These are phyloP conservation scores for Eulemur coronatus DNA, from an alignment of 2,797 vertebrate species.

Conservation along the genomic window DNA sequence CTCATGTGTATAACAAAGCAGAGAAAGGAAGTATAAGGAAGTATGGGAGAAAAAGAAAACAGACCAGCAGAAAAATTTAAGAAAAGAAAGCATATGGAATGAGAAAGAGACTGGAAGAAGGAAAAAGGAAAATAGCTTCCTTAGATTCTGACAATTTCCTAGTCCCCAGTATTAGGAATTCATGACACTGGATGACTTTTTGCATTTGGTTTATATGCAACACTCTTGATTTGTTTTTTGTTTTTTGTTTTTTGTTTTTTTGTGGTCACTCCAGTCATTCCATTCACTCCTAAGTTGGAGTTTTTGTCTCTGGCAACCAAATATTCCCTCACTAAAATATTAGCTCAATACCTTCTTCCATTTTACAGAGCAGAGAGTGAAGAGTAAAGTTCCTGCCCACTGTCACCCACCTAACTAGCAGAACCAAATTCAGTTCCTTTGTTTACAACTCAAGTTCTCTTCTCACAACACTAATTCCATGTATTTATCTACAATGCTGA, in stretches of 20 bases:
- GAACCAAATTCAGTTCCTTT: not conserved
- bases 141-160: not conserved
- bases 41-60: not conserved
- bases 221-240: not conserved
- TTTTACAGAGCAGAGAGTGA: not conserved
- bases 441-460: not conserved
- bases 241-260: not conserved
- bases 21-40: not conserved
- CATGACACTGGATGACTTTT: not conserved
- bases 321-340: constrained; percentile 10
- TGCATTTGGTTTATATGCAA: not conserved
- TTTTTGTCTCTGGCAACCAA: not conserved
- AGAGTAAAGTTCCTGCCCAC: not conserved
- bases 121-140: not conserved
- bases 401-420: not conserved
- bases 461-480: not conserved
- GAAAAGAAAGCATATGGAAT: not conserved
- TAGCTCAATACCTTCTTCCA: not conserved
- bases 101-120: not conserved
- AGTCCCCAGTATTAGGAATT: not conserved
- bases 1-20: not conserved
- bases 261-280: not conserved
- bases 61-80: not conserved
- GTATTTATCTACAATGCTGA: not conserved
- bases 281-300: not conserved